phyloP scores from a whole-genome alignment of 2,888 invertebrate species.

The Macaria notata region DNA sequence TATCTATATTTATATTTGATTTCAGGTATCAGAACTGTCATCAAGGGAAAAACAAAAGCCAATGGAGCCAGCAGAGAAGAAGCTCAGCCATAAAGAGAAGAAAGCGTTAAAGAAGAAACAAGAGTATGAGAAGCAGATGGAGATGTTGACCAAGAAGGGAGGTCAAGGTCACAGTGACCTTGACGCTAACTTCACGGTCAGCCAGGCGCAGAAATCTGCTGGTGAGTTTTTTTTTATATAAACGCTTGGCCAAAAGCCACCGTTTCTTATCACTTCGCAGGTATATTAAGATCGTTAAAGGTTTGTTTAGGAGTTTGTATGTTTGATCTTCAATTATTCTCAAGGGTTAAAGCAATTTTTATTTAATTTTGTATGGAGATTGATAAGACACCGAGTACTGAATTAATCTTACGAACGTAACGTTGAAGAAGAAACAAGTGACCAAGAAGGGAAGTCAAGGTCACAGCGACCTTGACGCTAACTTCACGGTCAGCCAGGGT shows the following conservation, averaged over 20 bases:
- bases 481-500: constrained; percentile 96
- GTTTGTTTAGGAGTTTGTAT: too few species aligned
- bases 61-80: constrained; percentile 83
- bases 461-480: constrained; percentile 93
- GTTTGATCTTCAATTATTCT: too few species aligned
- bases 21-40: constrained; percentile 45
- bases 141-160: constrained; percentile 91
- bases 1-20: neutral
- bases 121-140: constrained; percentile 94
- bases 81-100: constrained; percentile 94
- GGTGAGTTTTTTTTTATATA: constrained; percentile 50
- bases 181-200: constrained; percentile 97
- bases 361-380: too few species aligned
- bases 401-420: too few species aligned
- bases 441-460: constrained; percentile 94
- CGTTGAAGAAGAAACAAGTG: constrained; percentile 93
- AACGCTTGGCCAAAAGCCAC: neutral
- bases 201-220: constrained; percentile 89
- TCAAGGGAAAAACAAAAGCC: constrained; percentile 42
- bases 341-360: too few species aligned
- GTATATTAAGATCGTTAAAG: too few species aligned
- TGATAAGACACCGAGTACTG: too few species aligned
- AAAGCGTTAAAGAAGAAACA: constrained; percentile 94
- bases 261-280: too few species aligned
- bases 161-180: constrained; percentile 95